Conservation (phyloP, 1,140 invertebrate genomes). For the Vollenhovia emeryi region DNA sequence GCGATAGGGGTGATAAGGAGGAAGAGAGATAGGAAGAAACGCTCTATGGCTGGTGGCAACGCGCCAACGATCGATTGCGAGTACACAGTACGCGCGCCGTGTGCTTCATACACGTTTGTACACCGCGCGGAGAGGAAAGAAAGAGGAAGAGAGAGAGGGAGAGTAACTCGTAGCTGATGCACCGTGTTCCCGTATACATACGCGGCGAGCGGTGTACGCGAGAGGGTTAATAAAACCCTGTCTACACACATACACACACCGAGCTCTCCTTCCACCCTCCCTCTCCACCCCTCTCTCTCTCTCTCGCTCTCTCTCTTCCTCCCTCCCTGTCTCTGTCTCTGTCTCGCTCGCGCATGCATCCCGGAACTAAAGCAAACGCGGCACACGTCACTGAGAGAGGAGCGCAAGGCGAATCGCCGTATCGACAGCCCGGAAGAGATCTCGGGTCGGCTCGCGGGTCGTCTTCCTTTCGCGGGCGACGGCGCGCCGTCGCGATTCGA, state of each 20-base stretch:
- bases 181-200: constrained; percentile 60
- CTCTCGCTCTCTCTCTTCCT: not conserved
- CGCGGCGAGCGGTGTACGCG: constrained; percentile 54
- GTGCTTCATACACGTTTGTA: constrained; percentile 63
- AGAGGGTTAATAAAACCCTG: constrained; percentile 71
- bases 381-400: constrained; percentile 40
- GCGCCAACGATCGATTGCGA: constrained; percentile 72
- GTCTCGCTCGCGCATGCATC: constrained; percentile 39
- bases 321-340: not conserved
- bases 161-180: constrained; percentile 58
- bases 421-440: constrained; percentile 43
- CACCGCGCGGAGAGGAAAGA: constrained; percentile 35
- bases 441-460: constrained; percentile 11
- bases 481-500: not conserved
- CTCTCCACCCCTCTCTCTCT: too few species aligned
- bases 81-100: constrained; percentile 57
- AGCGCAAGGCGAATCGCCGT: constrained; percentile 41
- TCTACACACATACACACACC: constrained; percentile 35
- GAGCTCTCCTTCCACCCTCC: too few species aligned
- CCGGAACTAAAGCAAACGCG: constrained; percentile 65
- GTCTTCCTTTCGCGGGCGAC: constrained; percentile 21
- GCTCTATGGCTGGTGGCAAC: constrained; percentile 63
- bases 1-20: not conserved
- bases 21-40: constrained; percentile 40
- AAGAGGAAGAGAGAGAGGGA: not conserved